Evolutionary conservation across 2,797 vertebrate genomes (phyloP).

Genomic region (Rhabdophis nuchalis): DNA sequence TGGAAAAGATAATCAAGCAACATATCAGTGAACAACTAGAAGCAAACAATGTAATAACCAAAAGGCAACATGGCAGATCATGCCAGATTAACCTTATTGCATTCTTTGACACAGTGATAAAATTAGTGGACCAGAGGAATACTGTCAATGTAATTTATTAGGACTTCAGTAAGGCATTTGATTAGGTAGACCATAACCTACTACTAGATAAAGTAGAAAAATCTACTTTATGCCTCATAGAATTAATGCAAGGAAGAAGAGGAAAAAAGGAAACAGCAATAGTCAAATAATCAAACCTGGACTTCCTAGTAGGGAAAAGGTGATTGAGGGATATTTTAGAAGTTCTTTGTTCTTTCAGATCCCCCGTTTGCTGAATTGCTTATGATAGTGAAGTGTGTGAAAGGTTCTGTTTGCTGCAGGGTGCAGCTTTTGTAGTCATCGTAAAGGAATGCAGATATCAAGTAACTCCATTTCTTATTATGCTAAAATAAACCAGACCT

Average conservation of each 20-base stretch:
- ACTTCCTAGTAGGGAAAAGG: slow-evolving; percentile 27
- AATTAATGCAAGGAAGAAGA: background rate
- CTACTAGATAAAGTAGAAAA: too few species aligned
- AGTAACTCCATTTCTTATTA: slow-evolving; percentile 54
- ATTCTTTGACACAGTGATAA: too few species aligned
- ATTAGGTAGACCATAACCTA: too few species aligned
- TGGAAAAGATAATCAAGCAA: too few species aligned
- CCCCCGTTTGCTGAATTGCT: slow-evolving; percentile 61
- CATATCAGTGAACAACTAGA: too few species aligned
- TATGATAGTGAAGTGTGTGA: slow-evolving; percentile 61
- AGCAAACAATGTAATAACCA: too few species aligned
- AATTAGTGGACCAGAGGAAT: too few species aligned
- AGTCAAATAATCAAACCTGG: slow-evolving; percentile 38
- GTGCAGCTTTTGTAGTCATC: slow-evolving; percentile 54
- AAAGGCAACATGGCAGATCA: too few species aligned
- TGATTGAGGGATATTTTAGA: slow-evolving; percentile 48
- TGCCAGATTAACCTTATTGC: too few species aligned
- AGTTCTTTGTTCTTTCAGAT: slow-evolving; percentile 49
- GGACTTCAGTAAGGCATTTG: too few species aligned
- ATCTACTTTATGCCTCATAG: background rate
- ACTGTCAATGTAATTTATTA: too few species aligned
- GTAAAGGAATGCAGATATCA: slow-evolving; percentile 63
- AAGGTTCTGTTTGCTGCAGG: slow-evolving; percentile 47
- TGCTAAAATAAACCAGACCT: background rate
- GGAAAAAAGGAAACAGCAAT: slow-evolving; percentile 1